Conservation (phyloP, 2,888 invertebrate species). For the Agriotes lineatus region DNA sequence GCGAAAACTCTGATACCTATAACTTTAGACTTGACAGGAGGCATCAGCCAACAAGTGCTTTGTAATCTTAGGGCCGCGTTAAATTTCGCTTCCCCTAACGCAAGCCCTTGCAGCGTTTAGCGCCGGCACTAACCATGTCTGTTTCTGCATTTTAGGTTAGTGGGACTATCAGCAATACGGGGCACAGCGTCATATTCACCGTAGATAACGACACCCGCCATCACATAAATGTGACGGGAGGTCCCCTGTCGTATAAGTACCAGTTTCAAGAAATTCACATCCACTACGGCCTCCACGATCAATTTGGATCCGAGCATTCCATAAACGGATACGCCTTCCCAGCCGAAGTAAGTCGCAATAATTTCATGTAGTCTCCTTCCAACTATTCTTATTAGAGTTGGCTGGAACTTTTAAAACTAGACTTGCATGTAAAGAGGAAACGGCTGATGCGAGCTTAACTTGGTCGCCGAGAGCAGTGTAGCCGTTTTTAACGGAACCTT, state of each 20-base stretch:
- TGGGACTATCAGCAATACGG: slow-evolving; percentile 91
- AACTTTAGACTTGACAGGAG: no score
- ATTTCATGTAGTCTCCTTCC: slow-evolving; percentile 13
- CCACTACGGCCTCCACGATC: slow-evolving; percentile 92
- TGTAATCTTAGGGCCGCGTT: no score
- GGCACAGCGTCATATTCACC: slow-evolving; percentile 93
- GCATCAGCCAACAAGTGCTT: no score
- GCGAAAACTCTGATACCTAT: no score
- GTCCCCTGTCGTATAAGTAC: slow-evolving; percentile 95
- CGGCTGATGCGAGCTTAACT: slow-evolving; percentile 6
- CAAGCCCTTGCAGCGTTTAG: not conserved
- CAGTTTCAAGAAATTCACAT: slow-evolving; percentile 95
- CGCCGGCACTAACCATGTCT: not conserved
- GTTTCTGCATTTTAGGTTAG: slow-evolving; percentile 76
- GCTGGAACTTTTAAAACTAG: slow-evolving; percentile 21
- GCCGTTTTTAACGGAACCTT: no score
- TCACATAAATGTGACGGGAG: slow-evolving; percentile 94
- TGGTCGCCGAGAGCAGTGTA: no score
- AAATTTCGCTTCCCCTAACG: not conserved
- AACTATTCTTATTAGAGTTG: slow-evolving; percentile 22
- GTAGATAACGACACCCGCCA: slow-evolving; percentile 87
- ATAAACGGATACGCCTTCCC: slow-evolving; percentile 97
- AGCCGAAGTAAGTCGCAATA: slow-evolving; percentile 84
- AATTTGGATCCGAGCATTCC: slow-evolving; percentile 96
- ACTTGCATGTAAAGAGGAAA: slow-evolving; percentile 12